Base-by-base conservation (phyloP, 2,797 vertebrate genomes). In the Hypotaenidia philippensis region DNA sequence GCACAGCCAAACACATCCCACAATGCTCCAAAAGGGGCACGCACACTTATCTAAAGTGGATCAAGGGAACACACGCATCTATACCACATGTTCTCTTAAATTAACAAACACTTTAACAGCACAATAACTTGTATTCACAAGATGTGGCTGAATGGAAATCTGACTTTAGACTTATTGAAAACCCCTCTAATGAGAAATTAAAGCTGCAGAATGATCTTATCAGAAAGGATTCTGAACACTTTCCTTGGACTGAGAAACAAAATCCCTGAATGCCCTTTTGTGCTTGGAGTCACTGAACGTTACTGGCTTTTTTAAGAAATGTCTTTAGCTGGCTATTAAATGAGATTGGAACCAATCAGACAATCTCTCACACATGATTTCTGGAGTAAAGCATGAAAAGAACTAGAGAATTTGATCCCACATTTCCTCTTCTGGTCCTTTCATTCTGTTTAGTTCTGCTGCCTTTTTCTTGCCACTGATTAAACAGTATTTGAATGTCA, bases 101-200 rank as follows among this genome's bases (percentile, higher is more conserved):
- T 31, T 57, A 97, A 93, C 72, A 64, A 84, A 97, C 94, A 95
- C 87, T 97, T 97, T 64, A 95, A 89, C 34, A 87, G 72, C 69
- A 97, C 96, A 97, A 97, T 94, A 93, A 93, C 91, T 96, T 97
- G 94, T 95, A 97, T 97, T 98, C 97, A 98, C 87, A 93, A 95
- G 90, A 93, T 72, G 72, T 8, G 1, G 89, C 59, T 96, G 93
- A 95, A 95, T 83, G 92, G 90, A 96, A 97, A 96, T 71, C 80
- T 97, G 92, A 97, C 89, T 96, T 95, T 55, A 87, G 94, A 95
- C 83, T 97, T 94, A 94, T 27, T 92, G 94, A 96, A 97, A 96
- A 92, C 57, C 44, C 26, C 72, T 93, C 76, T 97, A 97, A 97
- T 97, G 93, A 97, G 97, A 97, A 97, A 97, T 97, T 97, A 97